Evolutionary conservation across 1,140 invertebrate genomes (phyloP).

Genomic region (Panagrolaimus sp.): DNA sequence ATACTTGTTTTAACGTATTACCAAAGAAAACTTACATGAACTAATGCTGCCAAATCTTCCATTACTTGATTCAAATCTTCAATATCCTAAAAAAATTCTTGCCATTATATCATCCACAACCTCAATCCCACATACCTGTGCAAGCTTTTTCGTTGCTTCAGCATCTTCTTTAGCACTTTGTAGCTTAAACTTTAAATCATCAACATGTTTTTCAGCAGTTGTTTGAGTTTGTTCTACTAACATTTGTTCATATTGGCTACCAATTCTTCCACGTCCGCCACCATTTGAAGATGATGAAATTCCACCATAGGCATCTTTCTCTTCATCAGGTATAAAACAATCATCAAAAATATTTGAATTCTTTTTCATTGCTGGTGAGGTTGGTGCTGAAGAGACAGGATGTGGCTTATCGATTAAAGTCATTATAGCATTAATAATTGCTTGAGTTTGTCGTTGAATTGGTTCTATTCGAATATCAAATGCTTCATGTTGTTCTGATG

Average conservation of each 20-base stretch:
- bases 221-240: conserved; percentile 13
- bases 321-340: conserved; percentile 11
- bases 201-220: neutral
- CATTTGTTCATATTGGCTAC: conserved; percentile 16
- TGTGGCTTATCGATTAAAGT: neutral
- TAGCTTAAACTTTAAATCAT: neutral
- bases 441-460: conserved; percentile 14
- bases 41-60: conserved; percentile 23
- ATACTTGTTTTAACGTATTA: too few relatives aligned
- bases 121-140: neutral
- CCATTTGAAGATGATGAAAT: neutral
- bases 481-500: neutral
- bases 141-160: conserved; percentile 21
- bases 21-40: conserved; percentile 8
- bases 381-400: neutral
- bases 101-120: too few relatives aligned
- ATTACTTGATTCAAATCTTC: conserved; percentile 28
- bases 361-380: neutral
- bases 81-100: conserved; percentile 22
- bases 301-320: neutral
- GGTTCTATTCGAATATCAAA: conserved; percentile 15
- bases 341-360: conserved; percentile 21
- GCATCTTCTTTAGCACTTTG: conserved; percentile 17
- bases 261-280: neutral
- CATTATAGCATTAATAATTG: conserved; percentile 5